Evolutionary conservation across 1,140 invertebrate species (phyloP), one percentile per base, ranked within the genome.

Genomic region (Probaryconus sp.): DNA sequence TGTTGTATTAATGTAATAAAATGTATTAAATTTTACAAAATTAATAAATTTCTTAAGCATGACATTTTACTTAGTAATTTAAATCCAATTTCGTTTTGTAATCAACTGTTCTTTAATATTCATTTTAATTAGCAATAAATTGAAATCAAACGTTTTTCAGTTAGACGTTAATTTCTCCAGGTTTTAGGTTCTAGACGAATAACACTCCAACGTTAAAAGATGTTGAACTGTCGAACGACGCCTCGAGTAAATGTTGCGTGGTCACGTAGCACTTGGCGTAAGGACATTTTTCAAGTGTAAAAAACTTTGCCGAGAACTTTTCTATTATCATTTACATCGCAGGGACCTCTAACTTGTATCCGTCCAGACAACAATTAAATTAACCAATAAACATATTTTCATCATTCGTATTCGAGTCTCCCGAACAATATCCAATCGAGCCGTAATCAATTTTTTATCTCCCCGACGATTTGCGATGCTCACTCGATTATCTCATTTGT

Each of bases 171-270:
- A 61, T 56, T 48, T 51, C 13, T 38, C 31, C 47, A 37, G 31
- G 35, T 21, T 73, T 56, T 35, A 40, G 20, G 24, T 55, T 35
- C 40, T 48, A 67, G 70, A 69, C 63, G 58, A 61, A 69, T 75
- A 65, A 75, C 58, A 51, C 33, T 69, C 17, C 45, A 60, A 9
- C 28, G 58, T 60, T 69, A 60, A 75, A 48, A 56, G 56, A 69
- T 69, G 60, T 60, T 67, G 48, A 43, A 38, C 64, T 61, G 65
- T 69, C 72, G 60, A 75, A 65, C 53, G 55, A 51, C 47, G 51
- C 7, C 26, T 21, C 37, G 18, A 42, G 31, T 68, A 58, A 69
- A 75, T 76, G 65, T 76, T 65, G 65, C 60, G 55, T 67, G 73
- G 65, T 70, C 67, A 76, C 73, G 67, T 70, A 70, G 11, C 26